Evolutionary conservation across 2,888 invertebrate genomes (phyloP).

Genomic region (Harmothoe impar): DNA sequence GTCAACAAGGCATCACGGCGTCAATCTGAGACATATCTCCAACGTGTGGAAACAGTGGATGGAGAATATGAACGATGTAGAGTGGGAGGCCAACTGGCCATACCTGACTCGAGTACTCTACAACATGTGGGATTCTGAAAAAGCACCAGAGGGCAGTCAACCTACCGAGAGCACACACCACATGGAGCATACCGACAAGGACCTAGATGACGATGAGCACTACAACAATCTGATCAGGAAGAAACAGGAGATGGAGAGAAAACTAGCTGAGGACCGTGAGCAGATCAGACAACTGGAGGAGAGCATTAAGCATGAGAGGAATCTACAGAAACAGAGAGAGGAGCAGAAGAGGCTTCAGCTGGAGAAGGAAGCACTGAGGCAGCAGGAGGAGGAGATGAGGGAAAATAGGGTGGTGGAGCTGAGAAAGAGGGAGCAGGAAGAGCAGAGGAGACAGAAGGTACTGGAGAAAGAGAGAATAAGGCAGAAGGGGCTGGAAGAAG

Average conservation of each 20-base stretch:
- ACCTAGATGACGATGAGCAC: background rate
- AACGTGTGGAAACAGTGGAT: background rate
- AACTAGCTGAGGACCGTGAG: background rate
- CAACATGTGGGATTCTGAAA: background rate
- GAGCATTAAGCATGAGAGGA: background rate
- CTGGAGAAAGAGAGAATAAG: no score
- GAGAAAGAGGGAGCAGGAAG: background rate
- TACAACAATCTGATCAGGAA: background rate
- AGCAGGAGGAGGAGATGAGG: background rate
- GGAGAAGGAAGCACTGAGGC: no score
- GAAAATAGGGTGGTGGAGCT: background rate
- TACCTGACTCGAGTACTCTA: background rate
- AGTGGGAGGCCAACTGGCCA: background rate
- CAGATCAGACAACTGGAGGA: background rate
- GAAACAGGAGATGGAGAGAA: constrained; percentile 1
- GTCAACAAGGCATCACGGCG: no score
- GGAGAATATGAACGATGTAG: background rate
- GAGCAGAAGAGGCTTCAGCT: background rate
- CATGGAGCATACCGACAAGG: background rate
- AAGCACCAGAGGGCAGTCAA: background rate
- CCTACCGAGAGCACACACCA: background rate
- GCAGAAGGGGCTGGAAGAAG: background rate
- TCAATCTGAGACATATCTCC: background rate
- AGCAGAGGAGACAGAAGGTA: background rate
- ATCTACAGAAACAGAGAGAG: background rate